Evolutionary conservation across 2,113 vertebrate genomes (phyloP), one percentile per base, ranked within the genome.

Genomic region (Peromyscus polionotus): DNA sequence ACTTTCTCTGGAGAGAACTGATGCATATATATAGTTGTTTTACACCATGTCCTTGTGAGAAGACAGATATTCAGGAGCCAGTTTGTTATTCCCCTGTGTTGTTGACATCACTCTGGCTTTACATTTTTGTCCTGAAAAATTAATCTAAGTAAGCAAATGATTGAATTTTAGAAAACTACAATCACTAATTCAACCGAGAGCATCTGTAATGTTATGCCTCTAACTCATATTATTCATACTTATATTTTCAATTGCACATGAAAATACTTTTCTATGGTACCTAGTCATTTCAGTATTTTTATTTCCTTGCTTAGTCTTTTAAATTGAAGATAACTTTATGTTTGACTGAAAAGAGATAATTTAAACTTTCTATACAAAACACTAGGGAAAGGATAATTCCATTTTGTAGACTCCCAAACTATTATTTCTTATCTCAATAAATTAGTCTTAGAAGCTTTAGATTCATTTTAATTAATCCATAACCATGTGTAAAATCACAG

Each of bases 401-500:
- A 45, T 88, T 97, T 80, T 94, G 61, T 9, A 91, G 72, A 90
- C 36, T 93, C 36, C 63, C 54, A 96, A 87, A 95, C 96, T 77
- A 96, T 91, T 61, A 83, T 97, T 97, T 97, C 91, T 94, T 94
- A 88, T 96, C 90, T 96, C 51, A 93, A 39, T 95, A 81, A 97
- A 92, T 94, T 97, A 90, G 59, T 87, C n/a, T 96, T 83, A 92
- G 96, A 97, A 91, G 80, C 81, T 96, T 96, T 48, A 48, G 45
- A 48, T 48, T 94, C 96, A 95, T 96, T 97, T 94, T 95, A 96
- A 98, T 97, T 97, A 98, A 97, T 98, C 86, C 93, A 97, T 85
- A 96, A 84, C 51, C 48, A 91, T 95, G 42, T 89, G 9, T 92
- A 97, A 97, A 76, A 92, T 72, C 61, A 93, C 59, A 61, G 48